phyloP scores from a whole-genome alignment of 2,888 invertebrate species.

The Oasisia sp. region DNA sequence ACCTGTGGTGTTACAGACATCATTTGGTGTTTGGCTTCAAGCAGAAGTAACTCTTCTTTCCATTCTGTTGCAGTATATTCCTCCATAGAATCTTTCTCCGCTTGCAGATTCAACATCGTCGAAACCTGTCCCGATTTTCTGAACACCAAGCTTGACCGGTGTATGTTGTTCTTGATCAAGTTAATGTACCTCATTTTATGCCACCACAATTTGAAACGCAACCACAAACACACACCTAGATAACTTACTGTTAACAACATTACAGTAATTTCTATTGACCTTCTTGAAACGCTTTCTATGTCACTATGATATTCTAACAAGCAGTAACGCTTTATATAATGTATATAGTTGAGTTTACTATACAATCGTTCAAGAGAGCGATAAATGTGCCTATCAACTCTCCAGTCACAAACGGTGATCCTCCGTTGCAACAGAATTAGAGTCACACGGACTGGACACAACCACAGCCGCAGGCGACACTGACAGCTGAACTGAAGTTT shows the following conservation, averaged over 20 bases:
- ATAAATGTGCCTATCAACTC: no score
- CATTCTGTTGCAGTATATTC: background rate
- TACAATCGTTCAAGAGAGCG: no score
- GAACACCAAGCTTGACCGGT: background rate
- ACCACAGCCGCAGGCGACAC: no score
- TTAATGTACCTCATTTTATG: background rate
- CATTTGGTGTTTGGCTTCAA: slow-evolving; percentile 11
- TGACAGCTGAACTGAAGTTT: no score
- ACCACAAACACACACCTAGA: slow-evolving; percentile 12
- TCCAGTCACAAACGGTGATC: no score
- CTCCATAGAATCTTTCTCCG: background rate
- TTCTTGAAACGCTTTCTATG: no score
- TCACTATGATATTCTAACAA: no score
- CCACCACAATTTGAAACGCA: slow-evolving; percentile 9
- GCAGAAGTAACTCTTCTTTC: slow-evolving; percentile 7
- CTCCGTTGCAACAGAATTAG: no score
- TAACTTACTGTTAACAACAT: slow-evolving; percentile 4
- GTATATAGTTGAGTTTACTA: no score
- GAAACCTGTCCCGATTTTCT: background rate
- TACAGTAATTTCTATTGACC: background rate
- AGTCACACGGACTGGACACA: no score
- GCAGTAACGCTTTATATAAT: no score
- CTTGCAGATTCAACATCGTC: background rate
- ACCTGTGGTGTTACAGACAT: background rate
- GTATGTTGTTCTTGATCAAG: background rate